These are phyloP conservation scores for Anarhynchus alexandrinus DNA, from an alignment of 2,113 vertebrate genomes.

Conservation along the genomic window DNA sequence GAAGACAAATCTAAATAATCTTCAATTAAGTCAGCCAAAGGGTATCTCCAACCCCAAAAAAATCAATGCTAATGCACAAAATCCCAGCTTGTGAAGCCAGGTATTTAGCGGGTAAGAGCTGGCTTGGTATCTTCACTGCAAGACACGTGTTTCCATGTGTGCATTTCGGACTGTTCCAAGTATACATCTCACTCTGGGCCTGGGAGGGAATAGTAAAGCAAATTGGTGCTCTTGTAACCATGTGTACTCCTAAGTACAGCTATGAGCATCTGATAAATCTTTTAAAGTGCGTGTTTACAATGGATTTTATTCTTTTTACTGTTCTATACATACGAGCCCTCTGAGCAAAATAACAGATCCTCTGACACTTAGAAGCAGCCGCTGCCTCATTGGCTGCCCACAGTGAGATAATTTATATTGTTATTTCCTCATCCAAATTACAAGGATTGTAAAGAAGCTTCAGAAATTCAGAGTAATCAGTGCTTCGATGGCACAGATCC, in stretches of 20 bases:
- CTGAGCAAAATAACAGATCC: constrained; percentile 65
- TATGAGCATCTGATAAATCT: constrained; percentile 66
- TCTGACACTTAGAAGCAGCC: constrained; percentile 23
- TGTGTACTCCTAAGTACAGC: constrained; percentile 51
- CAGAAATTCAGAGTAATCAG: constrained; percentile 4
- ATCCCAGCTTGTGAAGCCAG: neutral
- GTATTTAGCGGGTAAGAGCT: neutral
- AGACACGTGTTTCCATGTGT: neutral
- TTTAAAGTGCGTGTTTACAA: constrained; percentile 68
- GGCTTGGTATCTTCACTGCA: neutral
- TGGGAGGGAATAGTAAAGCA: constrained; percentile 52
- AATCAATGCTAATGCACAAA: neutral
- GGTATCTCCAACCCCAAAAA: neutral
- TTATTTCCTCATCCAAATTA: constrained; percentile 47
- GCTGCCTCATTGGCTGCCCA: constrained; percentile 39
- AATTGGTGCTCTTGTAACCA: constrained; percentile 52
- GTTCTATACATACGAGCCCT: constrained; percentile 47
- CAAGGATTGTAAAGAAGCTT: constrained; percentile 13
- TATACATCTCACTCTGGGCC: neutral
- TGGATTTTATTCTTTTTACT: constrained; percentile 69
- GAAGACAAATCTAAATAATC: neutral
- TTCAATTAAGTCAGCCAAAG: neutral
- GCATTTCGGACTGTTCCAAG: neutral
- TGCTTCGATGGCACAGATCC: neutral
- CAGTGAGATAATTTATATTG: constrained; percentile 47